Percentiles rank a stretch among this genome's conserved stretches.
These are phyloP conservation scores for Austrolebias charrua DNA, from an alignment of 2,797 vertebrate genomes.

Conservation along the genomic window DNA sequence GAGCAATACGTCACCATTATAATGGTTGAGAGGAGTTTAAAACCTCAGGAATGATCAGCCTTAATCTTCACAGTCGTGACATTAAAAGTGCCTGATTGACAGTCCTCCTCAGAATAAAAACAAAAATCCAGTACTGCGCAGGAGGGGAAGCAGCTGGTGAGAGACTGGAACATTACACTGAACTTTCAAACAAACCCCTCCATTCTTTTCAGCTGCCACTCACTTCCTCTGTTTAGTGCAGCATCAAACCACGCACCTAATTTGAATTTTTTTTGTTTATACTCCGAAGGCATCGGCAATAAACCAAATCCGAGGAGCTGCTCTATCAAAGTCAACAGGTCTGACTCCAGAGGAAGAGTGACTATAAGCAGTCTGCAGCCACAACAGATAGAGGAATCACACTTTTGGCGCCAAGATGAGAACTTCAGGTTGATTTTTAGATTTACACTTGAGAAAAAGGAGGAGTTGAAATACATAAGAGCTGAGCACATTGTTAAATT, in stretches of 20 bases:
- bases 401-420: background rate
- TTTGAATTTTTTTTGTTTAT: background rate
- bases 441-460: too few relatives aligned
- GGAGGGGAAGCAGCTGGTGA: slow-evolving; percentile 2
- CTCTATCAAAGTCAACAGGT: background rate
- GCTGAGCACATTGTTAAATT: too few relatives aligned
- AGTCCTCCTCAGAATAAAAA: background rate
- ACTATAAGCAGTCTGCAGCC: background rate
- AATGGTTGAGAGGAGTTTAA: background rate
- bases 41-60: background rate
- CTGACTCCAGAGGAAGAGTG: background rate
- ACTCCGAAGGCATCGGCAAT: slow-evolving; percentile 15
- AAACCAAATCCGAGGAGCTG: slow-evolving; percentile 27
- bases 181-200: slow-evolving; percentile 16
- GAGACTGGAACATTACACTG: background rate
- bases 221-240: background rate
- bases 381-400: background rate
- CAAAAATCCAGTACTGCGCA: background rate
- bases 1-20: background rate
- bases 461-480: too few relatives aligned
- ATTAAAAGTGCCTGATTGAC: background rate
- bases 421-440: too few relatives aligned
- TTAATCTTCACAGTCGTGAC: background rate
- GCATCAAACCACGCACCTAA: slow-evolving; percentile 25
- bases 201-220: slow-evolving; percentile 27